These are phyloP conservation scores for Sphaeridia pumilis DNA, from an alignment of 2,888 invertebrate genomes.

Conservation along the genomic window DNA sequence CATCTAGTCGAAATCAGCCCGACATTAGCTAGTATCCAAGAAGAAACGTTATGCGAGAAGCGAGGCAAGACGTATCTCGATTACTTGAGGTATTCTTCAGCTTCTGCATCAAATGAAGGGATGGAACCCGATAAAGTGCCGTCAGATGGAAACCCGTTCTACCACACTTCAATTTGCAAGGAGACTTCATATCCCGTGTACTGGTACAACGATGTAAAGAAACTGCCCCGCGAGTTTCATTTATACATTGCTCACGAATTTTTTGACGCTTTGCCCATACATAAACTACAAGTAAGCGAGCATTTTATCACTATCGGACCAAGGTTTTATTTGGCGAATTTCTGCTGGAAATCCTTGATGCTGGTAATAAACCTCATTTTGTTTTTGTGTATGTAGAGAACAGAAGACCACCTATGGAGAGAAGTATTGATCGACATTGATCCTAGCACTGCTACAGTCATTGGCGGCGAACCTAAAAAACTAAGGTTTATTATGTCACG, in stretches of 20 bases:
- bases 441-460: too few species aligned
- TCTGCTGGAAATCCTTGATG: too few species aligned
- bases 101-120: neutral
- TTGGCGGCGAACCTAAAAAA: slow-evolving; percentile 38
- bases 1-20: slow-evolving; percentile 89
- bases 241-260: slow-evolving; percentile 92
- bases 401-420: slow-evolving; percentile 58
- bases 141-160: slow-evolving; percentile 10
- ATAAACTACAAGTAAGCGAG: slow-evolving; percentile 66
- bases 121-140: slow-evolving; percentile 5
- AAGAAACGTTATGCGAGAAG: slow-evolving; percentile 54
- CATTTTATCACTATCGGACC: too few species aligned
- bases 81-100: slow-evolving; percentile 7
- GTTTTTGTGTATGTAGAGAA: too few species aligned
- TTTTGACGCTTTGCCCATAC: slow-evolving; percentile 93
- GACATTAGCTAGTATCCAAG: slow-evolving; percentile 65
- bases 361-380: too few species aligned
- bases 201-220: slow-evolving; percentile 76
- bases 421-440: slow-evolving; percentile 81
- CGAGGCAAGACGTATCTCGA: slow-evolving; percentile 9
- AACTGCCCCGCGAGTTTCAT: slow-evolving; percentile 67
- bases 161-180: slow-evolving; percentile 18
- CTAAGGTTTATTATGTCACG: slow-evolving; percentile 66
- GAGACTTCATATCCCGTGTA: slow-evolving; percentile 50
- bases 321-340: too few species aligned